Evolutionary conservation across 2,113 vertebrate genomes (phyloP), one percentile per base, ranked within the genome.

Genomic region (Rhynchopsitta pachyrhyncha): DNA sequence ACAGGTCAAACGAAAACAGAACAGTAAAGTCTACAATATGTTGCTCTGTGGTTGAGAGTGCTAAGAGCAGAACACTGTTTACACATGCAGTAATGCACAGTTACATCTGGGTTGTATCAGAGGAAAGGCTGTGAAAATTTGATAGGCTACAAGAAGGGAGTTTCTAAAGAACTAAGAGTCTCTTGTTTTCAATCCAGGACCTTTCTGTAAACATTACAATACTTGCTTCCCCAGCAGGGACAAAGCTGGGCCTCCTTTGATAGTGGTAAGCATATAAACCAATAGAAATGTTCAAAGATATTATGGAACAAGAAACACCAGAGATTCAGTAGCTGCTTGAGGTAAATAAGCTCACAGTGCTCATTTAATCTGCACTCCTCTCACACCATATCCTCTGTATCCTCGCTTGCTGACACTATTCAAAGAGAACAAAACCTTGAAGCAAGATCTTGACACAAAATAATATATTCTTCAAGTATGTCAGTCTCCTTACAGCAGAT

Each of bases 101-200:
- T 74, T 71, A 89, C 95, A 97, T 96, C 84, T 97, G 97, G 91
- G 90, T 95, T 95, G 33, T 39, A 92, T 97, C 95, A 97, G 67
- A 94, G 69, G 18, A 91, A 79, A 94, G 27, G 33, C 67, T 29
- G 13, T 29, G 28, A 80, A 81, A 91, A 92, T 86, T 76, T 91
- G 37, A 74, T 95, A 92, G 39, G 80, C 64, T 33, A 46, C 35
- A 71, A 80, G 41, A 73, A 92, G 6, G n/a, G 29, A 75, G 49
- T 29, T 84, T 53, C 62, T 74, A 68, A 79, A 88, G 70, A 24
- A 87, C 53, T 42, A 4, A 42, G 25, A 52, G 28, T 31, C 39
- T 60, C 50, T 68, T 17, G 55, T 80, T 82, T 84, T 84, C 44
- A 64, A 80, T 44, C 29, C 67, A 88, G 44, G 91, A 74, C 63